Evolutionary conservation across 2,888 invertebrate genomes (phyloP).

Genomic region (Lycophotia porphyrea): DNA sequence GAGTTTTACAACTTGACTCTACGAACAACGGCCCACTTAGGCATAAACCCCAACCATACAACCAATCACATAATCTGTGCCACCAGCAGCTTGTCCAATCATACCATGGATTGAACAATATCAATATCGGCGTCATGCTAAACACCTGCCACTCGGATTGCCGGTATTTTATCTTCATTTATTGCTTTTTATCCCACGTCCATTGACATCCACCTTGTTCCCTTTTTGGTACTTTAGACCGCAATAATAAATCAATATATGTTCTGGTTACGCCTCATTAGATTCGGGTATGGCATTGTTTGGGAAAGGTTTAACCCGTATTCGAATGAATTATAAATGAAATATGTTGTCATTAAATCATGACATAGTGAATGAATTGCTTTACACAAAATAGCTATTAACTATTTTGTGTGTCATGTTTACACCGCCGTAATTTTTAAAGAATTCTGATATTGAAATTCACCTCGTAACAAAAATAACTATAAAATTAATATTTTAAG

Average conservation of each 20-base stretch:
- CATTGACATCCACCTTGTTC: constrained; percentile 77
- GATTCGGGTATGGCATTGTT: constrained; percentile 54
- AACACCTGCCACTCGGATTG: constrained; percentile 80
- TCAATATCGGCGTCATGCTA: constrained; percentile 72
- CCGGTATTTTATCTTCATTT: constrained; percentile 82
- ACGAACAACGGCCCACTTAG: neutral
- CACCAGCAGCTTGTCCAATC: constrained; percentile 52
- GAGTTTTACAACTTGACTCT: constrained; percentile 1
- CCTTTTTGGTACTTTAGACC: constrained; percentile 67
- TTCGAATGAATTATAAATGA: constrained; percentile 34
- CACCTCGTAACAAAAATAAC: constrained; percentile 17
- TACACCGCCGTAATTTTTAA: too few species aligned
- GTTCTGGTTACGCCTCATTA: constrained; percentile 72
- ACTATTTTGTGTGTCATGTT: too few species aligned
- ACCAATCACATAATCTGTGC: constrained; percentile 51
- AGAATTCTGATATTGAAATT: constrained; percentile 34
- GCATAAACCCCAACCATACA: neutral
- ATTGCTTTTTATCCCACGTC: constrained; percentile 72
- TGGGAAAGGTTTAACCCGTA: constrained; percentile 21
- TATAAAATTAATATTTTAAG: neutral
- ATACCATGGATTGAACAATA: constrained; percentile 67
- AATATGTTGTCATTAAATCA: constrained; percentile 45
- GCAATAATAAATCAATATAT: constrained; percentile 71
- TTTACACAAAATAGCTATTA: constrained; percentile 13
- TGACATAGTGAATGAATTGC: constrained; percentile 18